A percentile compares a stretch with the other conserved stretches of the same genome.
Conservation (phyloP, 2,113 vertebrate genomes). For the Madoqua kirkii region DNA sequence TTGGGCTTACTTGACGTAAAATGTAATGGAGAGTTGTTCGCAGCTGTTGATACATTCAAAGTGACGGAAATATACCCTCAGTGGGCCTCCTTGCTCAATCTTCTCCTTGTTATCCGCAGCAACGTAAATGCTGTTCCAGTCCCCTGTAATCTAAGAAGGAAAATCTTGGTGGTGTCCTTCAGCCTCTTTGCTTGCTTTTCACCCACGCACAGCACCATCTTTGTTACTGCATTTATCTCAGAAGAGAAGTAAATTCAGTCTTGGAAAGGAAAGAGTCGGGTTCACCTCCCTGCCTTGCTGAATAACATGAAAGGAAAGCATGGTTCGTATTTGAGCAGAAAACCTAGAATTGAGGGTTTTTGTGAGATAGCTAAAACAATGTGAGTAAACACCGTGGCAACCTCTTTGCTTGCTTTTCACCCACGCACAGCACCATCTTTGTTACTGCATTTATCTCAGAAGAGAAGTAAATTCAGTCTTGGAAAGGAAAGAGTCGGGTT, state of each 20-base stretch:
- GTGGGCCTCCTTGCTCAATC: neutral
- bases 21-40: fast-evolving
- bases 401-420: too few relatives aligned
- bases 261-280: neutral
- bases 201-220: neutral
- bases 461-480: neutral
- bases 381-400: too few relatives aligned
- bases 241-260: neutral
- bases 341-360: neutral
- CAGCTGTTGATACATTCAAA: neutral
- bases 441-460: neutral
- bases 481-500: neutral
- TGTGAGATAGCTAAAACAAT: neutral
- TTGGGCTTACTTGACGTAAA: neutral
- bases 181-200: too few relatives aligned
- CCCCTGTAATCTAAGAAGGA: neutral
- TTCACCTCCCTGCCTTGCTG: neutral
- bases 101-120: neutral
- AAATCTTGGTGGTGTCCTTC: neutral
- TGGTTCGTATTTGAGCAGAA: neutral
- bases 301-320: neutral
- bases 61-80: neutral
- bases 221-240: neutral
- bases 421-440: neutral
- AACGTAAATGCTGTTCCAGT: neutral